Conservation (phyloP, 2,888 invertebrate species). For the Mamestra brassicae region DNA sequence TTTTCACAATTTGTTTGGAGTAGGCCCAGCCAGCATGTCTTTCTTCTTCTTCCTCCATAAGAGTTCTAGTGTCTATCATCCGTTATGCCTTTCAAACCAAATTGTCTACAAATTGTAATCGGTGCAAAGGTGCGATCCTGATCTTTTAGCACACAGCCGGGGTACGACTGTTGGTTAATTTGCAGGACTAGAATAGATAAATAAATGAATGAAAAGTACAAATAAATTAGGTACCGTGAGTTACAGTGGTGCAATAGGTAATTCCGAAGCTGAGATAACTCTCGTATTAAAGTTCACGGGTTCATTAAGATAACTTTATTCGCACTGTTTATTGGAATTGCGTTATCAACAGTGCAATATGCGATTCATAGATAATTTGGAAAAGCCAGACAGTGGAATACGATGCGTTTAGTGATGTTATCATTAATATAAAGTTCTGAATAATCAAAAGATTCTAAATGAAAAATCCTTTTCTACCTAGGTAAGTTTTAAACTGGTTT, state of each 20-base stretch:
- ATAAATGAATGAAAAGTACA: neutral
- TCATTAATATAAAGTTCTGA: neutral
- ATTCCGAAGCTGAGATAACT: slow-evolving; percentile 3
- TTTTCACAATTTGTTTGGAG: neutral
- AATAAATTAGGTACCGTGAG: neutral
- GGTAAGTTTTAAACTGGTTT: too few relatives aligned
- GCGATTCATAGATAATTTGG: neutral
- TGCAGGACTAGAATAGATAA: neutral
- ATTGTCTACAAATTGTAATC: neutral
- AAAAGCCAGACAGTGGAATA: slow-evolving; percentile 11
- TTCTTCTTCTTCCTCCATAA: too few relatives aligned
- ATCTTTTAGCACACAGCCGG: neutral
- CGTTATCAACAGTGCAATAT: neutral
- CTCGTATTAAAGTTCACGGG: slow-evolving; percentile 6
- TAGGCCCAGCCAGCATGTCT: neutral
- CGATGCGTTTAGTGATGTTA: too few relatives aligned
- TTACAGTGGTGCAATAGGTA: neutral
- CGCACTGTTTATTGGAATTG: slow-evolving; percentile 2
- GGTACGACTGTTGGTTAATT: neutral
- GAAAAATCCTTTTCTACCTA: too few relatives aligned
- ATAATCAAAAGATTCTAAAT: too few relatives aligned
- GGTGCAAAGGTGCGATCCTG: neutral
- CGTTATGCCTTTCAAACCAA: too few relatives aligned
- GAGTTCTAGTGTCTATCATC: too few relatives aligned
- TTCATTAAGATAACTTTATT: slow-evolving; percentile 7